These are phyloP conservation scores for Dasypolia templi DNA, from an alignment of 2,888 invertebrate genomes.

Conservation along the genomic window DNA sequence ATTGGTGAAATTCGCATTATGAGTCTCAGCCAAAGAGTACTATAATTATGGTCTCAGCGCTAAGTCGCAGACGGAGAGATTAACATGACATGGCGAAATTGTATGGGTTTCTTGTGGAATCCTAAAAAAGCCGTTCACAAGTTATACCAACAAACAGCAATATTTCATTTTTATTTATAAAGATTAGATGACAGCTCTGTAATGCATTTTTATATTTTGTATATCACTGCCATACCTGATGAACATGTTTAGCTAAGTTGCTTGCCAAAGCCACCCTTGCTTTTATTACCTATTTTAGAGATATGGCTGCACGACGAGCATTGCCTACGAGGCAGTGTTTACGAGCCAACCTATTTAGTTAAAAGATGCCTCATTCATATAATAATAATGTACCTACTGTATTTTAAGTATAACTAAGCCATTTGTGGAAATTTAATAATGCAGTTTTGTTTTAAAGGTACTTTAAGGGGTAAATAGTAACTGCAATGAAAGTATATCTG, in stretches of 20 bases:
- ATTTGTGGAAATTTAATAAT: conserved; percentile 16
- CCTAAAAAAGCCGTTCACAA: background rate
- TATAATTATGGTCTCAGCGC: no score
- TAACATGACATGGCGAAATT: no score
- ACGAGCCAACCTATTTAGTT: conserved; percentile 55
- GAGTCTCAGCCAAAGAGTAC: no score
- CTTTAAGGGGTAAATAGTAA: no score
- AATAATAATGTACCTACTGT: no score
- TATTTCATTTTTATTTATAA: background rate
- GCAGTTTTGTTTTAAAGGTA: conserved; percentile 28
- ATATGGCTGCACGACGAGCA: no score
- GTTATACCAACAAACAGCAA: background rate
- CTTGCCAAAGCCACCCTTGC: conserved; percentile 65
- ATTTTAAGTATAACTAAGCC: conserved; percentile 8
- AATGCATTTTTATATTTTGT: conserved; percentile 50
- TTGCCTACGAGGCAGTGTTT: no score
- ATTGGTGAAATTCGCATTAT: no score
- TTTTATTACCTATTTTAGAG: no score
- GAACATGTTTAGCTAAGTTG: conserved; percentile 50
- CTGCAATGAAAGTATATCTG: conserved; percentile 15
- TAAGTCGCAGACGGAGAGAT: no score
- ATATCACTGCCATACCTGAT: conserved; percentile 37
- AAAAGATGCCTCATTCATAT: no score
- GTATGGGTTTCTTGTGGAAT: background rate
- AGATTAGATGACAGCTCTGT: conserved; percentile 41